Conservation (phyloP, 2,113 vertebrate genomes). For the Rhea americana region DNA sequence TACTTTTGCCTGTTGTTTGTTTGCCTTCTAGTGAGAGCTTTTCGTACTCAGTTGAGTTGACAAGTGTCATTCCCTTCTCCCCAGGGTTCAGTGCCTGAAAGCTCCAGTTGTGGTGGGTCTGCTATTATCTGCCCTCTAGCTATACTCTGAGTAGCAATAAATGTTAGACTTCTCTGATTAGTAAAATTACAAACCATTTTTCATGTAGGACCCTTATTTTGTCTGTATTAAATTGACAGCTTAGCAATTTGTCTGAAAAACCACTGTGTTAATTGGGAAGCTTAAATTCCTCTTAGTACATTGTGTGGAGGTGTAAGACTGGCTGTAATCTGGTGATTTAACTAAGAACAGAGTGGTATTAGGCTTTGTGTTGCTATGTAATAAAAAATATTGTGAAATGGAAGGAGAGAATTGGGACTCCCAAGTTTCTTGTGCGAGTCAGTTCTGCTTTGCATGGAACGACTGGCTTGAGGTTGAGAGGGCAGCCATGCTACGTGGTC, state of each 20-base stretch:
- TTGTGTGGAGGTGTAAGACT: slow-evolving; percentile 21
- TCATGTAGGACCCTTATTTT: not conserved
- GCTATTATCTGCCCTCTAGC: not conserved
- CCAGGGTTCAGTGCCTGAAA: not conserved
- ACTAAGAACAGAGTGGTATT: not conserved
- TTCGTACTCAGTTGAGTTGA: not conserved
- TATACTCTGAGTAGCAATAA: not conserved
- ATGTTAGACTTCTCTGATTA: not conserved
- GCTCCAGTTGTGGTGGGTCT: accelerated
- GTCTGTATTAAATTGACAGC: not conserved
- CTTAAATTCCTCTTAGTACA: slow-evolving; percentile 2
- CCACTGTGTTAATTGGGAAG: slow-evolving; percentile 32
- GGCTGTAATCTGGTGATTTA: slow-evolving; percentile 21
- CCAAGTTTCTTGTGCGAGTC: not conserved
- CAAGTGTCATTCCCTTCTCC: not conserved
- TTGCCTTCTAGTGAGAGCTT: not conserved
- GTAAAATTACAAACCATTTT: not conserved
- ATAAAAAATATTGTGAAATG: not conserved
- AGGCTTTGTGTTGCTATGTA: not conserved
- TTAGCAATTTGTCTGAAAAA: slow-evolving; percentile 15
- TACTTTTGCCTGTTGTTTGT: not conserved
- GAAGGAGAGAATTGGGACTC: not conserved
- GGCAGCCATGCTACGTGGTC: not conserved
- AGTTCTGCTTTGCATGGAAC: not conserved
- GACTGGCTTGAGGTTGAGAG: not conserved